Evolutionary conservation across 1,140 invertebrate genomes (phyloP).

Genomic region (Anastrepha ludens): DNA sequence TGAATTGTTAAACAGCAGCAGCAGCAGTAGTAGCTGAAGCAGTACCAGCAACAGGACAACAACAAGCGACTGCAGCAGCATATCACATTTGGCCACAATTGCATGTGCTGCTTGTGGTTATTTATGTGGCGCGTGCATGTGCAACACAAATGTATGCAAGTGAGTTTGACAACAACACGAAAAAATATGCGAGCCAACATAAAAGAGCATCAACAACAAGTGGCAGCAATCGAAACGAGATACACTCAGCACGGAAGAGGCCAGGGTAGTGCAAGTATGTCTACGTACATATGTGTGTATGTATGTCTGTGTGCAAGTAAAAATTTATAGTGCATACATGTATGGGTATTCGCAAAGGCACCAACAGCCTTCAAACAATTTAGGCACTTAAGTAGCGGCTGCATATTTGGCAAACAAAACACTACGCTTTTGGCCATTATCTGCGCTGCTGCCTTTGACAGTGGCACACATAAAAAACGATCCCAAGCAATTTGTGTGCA

Average conservation of each 20-base stretch:
- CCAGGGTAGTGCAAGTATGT: neutral
- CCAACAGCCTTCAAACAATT: constrained; percentile 23
- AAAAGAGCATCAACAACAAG: neutral
- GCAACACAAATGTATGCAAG: neutral
- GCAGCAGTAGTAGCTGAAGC: neutral
- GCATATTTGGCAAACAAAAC: constrained; percentile 42
- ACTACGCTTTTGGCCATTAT: constrained; percentile 20
- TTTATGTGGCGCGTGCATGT: constrained; percentile 12
- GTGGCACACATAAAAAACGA: neutral
- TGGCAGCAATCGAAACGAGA: neutral
- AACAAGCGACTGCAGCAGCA: neutral
- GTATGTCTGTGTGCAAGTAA: neutral
- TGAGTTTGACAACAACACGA: neutral
- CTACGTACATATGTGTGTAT: neutral
- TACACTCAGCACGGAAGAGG: neutral
- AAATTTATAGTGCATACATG: neutral
- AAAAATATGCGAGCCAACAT: neutral
- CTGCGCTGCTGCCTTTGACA: neutral
- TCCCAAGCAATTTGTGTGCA: neutral
- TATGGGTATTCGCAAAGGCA: neutral
- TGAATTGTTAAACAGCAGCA: constrained; percentile 40
- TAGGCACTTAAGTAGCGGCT: constrained; percentile 26
- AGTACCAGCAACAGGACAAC: neutral
- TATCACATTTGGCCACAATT: neutral
- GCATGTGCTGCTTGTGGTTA: constrained; percentile 2